These are phyloP conservation scores for Stictonetta naevosa DNA, from an alignment of 2,113 vertebrate genomes.

Conservation along the genomic window DNA sequence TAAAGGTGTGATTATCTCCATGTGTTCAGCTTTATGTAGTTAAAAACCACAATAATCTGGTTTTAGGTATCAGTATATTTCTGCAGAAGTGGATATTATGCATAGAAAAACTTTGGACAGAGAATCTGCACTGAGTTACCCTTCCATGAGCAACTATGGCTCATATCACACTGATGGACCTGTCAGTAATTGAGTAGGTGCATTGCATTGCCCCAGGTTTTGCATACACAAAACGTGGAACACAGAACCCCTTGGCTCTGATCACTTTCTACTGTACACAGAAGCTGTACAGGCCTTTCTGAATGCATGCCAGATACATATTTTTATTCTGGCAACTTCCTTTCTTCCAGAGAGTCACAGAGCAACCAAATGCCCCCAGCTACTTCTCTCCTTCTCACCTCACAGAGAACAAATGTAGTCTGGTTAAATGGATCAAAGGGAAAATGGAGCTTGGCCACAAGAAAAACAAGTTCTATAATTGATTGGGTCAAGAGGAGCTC, in stretches of 20 bases:
- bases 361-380: neutral
- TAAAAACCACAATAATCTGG: neutral
- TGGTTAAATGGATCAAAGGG: neutral
- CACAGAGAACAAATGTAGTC: neutral
- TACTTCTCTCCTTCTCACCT: neutral
- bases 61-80: neutral
- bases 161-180: neutral
- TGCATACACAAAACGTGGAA: neutral
- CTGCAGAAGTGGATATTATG: neutral
- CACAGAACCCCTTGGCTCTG: neutral
- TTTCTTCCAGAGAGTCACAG: neutral
- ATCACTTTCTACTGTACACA: neutral
- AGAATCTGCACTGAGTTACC: neutral
- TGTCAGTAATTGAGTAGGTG: neutral
- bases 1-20: neutral
- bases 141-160: neutral
- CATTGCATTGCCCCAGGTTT: neutral
- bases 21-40: neutral
- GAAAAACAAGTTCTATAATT: conserved; percentile 4
- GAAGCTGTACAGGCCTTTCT: neutral
- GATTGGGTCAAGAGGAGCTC: neutral
- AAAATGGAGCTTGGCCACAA: neutral
- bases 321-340: neutral
- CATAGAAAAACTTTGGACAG: neutral
- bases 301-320: neutral